Conservation (phyloP, 2,888 invertebrate species). For the Dolomedes plantarius region DNA sequence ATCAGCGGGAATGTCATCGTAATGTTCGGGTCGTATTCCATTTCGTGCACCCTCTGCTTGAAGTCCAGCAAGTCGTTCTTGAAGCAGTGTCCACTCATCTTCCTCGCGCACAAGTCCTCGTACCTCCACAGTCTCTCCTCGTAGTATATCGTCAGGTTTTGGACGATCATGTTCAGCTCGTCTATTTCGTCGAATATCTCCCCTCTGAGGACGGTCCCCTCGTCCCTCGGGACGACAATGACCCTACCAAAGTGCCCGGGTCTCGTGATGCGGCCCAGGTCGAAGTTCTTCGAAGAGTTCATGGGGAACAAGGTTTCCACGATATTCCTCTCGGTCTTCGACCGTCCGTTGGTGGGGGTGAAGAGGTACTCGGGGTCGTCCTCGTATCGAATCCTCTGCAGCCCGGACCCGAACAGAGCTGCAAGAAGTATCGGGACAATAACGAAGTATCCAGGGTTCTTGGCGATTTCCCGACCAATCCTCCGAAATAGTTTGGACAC, state of each 20-base stretch:
- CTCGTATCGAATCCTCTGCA: constrained; percentile 89
- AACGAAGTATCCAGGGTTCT: constrained; percentile 90
- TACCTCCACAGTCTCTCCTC: constrained; percentile 75
- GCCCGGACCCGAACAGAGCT: constrained; percentile 89
- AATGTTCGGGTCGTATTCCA: constrained; percentile 79
- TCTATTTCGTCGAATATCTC: constrained; percentile 88
- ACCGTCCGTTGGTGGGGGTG: constrained; percentile 90
- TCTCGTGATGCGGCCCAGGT: constrained; percentile 90
- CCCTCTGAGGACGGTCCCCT: constrained; percentile 85
- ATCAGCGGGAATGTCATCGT: constrained; percentile 86
- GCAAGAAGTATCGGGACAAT: constrained; percentile 89
- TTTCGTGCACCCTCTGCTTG: constrained; percentile 88
- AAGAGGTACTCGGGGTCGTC: constrained; percentile 96
- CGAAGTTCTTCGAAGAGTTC: constrained; percentile 90
- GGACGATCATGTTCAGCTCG: constrained; percentile 85
- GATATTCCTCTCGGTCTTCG: constrained; percentile 83
- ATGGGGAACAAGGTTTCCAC: constrained; percentile 91
- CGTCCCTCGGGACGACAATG: constrained; percentile 88
- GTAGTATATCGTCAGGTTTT: constrained; percentile 84
- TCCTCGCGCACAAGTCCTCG: constrained; percentile 86
- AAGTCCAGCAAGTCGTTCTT: constrained; percentile 90
- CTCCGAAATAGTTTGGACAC: constrained; percentile 72
- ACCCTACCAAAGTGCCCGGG: constrained; percentile 93
- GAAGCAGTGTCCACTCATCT: constrained; percentile 89
- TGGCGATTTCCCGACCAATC: constrained; percentile 86